phyloP scores from a whole-genome alignment of 2,113 vertebrate genomes.

The Alethe diademata region DNA sequence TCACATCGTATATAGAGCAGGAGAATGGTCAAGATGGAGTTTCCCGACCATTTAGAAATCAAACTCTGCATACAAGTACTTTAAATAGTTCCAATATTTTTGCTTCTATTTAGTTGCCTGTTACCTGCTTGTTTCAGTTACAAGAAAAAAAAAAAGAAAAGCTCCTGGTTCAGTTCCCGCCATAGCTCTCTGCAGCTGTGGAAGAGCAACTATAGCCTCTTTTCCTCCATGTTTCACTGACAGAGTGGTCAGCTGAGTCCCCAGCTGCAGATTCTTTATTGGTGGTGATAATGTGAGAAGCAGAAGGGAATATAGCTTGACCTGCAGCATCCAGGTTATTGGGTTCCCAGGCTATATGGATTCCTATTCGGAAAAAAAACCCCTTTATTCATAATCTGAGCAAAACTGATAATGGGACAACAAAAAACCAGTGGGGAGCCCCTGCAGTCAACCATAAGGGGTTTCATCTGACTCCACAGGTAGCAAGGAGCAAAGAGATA shows the following conservation, averaged over 20 bases:
- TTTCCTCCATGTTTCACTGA: constrained; percentile 5
- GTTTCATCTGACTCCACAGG: background rate
- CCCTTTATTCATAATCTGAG: constrained; percentile 14
- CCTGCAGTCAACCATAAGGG: background rate
- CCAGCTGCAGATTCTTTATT: constrained; percentile 27
- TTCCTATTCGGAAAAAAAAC: constrained; percentile 17
- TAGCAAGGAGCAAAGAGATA: background rate
- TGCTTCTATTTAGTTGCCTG: background rate
- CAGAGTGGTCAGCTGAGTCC: constrained; percentile 7
- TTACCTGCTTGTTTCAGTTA: background rate
- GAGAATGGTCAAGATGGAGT: background rate
- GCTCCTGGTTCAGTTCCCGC: background rate
- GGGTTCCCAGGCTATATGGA: background rate
- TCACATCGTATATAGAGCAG: background rate
- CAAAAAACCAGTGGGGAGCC: background rate
- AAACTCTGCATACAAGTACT: background rate
- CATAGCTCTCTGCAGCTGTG: background rate
- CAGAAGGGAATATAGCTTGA: constrained; percentile 49
- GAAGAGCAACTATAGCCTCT: background rate
- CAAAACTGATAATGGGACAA: constrained; percentile 22
- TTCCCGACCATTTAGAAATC: background rate
- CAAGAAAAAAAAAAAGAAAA: background rate
- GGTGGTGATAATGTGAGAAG: background rate
- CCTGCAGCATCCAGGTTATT: background rate
- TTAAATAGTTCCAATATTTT: background rate